Evolutionary conservation across 2,113 vertebrate genomes (phyloP).

Genomic region (Perccottus glenii): DNA sequence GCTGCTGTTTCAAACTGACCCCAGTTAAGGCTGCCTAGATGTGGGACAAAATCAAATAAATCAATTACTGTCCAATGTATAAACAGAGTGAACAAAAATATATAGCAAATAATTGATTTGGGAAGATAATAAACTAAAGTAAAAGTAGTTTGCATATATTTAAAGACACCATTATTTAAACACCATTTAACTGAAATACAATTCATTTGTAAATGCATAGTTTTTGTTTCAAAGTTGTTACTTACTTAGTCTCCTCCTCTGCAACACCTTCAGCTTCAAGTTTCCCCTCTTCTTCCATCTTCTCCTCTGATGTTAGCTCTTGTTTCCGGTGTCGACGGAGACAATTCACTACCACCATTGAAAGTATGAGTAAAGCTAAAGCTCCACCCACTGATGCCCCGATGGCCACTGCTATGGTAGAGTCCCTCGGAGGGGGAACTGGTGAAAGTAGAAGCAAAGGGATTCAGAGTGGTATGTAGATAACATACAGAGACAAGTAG

Average conservation of each 20-base stretch:
- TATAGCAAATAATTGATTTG: not conserved
- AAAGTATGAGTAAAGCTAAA: conserved; percentile 91
- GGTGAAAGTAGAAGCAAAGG: conserved; percentile 17
- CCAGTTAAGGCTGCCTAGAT: conserved; percentile 58
- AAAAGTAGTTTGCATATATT: not conserved
- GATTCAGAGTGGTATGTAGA: conserved; percentile 44
- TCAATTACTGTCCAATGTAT: not conserved
- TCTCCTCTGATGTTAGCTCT: conserved; percentile 92
- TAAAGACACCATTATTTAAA: not conserved
- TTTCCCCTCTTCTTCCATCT: conserved; percentile 96
- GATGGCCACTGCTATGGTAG: conserved; percentile 92
- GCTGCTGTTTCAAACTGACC: conserved; percentile 19
- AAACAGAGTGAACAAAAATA: not conserved
- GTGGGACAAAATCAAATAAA: not conserved
- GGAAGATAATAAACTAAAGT: not conserved
- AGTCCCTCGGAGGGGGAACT: conserved; percentile 93
- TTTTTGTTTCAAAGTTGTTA: not conserved
- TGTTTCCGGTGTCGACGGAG: conserved; percentile 93
- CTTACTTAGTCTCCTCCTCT: conserved; percentile 91
- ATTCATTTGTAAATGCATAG: no score
- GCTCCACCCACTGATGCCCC: conserved; percentile 93
- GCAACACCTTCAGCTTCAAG: conserved; percentile 88
- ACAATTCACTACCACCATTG: conserved; percentile 93
- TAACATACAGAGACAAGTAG: conserved; percentile 41
- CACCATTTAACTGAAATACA: not conserved